These are phyloP conservation scores for Portunus trituberculatus DNA, from an alignment of 1,140 invertebrate species.

Conservation along the genomic window DNA sequence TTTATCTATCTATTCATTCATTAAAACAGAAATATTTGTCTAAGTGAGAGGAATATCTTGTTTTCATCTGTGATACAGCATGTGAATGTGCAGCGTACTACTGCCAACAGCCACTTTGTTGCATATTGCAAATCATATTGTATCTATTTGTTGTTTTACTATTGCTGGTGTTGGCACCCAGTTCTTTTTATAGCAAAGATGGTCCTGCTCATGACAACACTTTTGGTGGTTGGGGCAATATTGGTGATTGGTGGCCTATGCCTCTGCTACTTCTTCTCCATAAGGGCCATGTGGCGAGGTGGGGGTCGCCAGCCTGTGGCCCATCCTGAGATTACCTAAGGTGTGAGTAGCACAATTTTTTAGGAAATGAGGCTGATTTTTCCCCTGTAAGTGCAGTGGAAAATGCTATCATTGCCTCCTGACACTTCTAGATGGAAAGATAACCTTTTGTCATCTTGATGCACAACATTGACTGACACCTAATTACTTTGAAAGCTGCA, in stretches of 20 bases:
- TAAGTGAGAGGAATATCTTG: neutral
- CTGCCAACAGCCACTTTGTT: neutral
- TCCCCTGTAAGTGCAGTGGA: too few species aligned
- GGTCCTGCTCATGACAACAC: neutral
- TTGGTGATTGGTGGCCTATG: constrained; percentile 63
- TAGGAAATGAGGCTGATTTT: too few species aligned
- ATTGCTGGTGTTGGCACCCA: neutral
- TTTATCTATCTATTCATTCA: too few species aligned
- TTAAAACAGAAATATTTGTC: neutral
- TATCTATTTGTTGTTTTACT: neutral
- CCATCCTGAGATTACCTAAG: constrained; percentile 68
- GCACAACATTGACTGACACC: too few species aligned
- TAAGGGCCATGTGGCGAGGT: constrained; percentile 69
- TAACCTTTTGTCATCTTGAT: too few species aligned
- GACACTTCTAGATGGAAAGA: too few species aligned
- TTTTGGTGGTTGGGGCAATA: constrained; percentile 63
- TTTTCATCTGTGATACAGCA: neutral
- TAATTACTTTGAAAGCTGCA: too few species aligned
- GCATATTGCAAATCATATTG: neutral
- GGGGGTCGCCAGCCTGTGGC: constrained; percentile 64
- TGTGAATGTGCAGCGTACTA: neutral
- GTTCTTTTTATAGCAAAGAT: neutral
- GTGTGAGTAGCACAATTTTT: too few species aligned
- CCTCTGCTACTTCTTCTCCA: constrained; percentile 70
- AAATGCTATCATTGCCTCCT: too few species aligned